A percentile compares a stretch with the other conserved stretches of the same genome.
These are phyloP conservation scores for Mareca penelope DNA, from an alignment of 2,797 vertebrate species.

Conservation along the genomic window DNA sequence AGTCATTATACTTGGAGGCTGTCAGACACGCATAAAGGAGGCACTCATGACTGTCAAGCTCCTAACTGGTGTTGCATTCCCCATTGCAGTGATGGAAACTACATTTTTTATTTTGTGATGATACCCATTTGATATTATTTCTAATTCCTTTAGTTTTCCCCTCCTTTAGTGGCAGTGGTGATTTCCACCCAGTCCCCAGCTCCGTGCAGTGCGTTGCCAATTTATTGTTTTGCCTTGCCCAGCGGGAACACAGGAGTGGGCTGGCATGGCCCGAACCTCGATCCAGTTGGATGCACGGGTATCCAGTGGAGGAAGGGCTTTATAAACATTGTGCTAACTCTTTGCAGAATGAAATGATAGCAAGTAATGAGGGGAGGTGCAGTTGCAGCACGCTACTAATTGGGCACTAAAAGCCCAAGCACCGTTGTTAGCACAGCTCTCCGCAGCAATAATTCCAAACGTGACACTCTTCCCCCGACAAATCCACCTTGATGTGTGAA, in stretches of 20 bases:
- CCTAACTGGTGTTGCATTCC: background rate
- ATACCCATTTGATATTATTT: background rate
- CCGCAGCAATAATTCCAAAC: conserved; percentile 21
- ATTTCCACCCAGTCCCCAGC: background rate
- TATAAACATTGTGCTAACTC: background rate
- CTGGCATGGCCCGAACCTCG: background rate
- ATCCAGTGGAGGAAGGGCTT: background rate
- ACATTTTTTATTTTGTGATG: background rate
- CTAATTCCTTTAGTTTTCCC: background rate
- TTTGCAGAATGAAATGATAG: background rate
- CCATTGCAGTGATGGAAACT: background rate
- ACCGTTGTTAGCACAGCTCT: conserved; percentile 9
- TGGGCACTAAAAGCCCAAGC: background rate
- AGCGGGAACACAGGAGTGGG: background rate
- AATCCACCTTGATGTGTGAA: conserved; percentile 10
- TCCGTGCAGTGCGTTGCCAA: accelerated
- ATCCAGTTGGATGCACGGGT: accelerated
- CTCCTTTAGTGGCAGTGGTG: background rate
- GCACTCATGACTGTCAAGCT: background rate
- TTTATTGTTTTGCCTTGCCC: background rate
- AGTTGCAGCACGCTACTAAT: background rate
- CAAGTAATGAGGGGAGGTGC: background rate
- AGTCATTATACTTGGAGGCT: background rate
- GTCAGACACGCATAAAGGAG: background rate
- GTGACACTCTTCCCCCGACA: background rate